A percentile compares a stretch with the other conserved stretches of the same genome.
These are phyloP conservation scores for Leucozona laternaria DNA, from an alignment of 2,888 invertebrate species.

Conservation along the genomic window DNA sequence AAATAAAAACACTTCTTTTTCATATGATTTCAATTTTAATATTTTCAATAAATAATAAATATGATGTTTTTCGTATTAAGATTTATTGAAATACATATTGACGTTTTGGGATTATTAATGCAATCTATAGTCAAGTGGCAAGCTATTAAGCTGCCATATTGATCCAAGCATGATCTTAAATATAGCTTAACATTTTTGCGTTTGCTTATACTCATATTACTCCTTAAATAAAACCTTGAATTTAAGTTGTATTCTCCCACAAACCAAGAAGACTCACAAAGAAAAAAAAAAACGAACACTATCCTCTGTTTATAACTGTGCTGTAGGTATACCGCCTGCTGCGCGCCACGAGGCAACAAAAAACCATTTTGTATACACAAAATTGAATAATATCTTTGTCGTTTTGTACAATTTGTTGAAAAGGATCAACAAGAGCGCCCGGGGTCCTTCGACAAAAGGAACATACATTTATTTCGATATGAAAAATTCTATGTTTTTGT, in stretches of 20 bases:
- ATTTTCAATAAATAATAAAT: too few relatives aligned
- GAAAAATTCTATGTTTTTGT: conserved; percentile 20
- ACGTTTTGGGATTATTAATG: too few relatives aligned
- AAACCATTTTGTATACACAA: conserved; percentile 5
- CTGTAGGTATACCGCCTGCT: neutral
- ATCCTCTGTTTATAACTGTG: neutral
- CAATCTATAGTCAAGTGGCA: too few relatives aligned
- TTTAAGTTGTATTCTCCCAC: neutral
- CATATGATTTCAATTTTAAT: too few relatives aligned
- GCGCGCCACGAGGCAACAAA: neutral
- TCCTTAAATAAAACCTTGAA: neutral
- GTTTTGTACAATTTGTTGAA: conserved; percentile 32
- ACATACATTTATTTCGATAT: conserved; percentile 27
- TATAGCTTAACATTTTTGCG: too few relatives aligned
- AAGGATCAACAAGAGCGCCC: conserved; percentile 23
- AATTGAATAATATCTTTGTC: conserved; percentile 29
- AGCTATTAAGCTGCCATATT: too few relatives aligned
- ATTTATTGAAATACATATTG: too few relatives aligned
- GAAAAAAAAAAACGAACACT: neutral
- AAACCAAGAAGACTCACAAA: neutral
- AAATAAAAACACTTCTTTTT: too few relatives aligned
- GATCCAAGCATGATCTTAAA: neutral
- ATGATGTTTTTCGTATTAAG: too few relatives aligned
- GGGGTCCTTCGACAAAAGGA: conserved; percentile 10
- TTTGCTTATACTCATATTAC: too few relatives aligned